Evolutionary conservation across 2,113 vertebrate genomes (phyloP).

Genomic region (Verasper variegatus): DNA sequence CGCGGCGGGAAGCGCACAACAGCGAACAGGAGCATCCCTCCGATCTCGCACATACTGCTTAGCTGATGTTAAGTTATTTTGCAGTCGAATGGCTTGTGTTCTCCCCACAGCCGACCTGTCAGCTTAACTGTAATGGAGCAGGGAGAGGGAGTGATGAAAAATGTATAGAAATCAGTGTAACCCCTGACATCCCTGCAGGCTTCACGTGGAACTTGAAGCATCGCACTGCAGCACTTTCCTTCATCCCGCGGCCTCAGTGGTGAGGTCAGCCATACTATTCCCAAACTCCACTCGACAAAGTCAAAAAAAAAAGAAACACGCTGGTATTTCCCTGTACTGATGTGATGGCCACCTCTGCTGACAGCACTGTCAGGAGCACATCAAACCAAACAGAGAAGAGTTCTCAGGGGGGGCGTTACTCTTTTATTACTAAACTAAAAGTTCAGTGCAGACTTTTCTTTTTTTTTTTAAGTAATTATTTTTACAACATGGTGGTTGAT

Average conservation of each 20-base stretch:
- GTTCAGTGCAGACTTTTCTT: not conserved
- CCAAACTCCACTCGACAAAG: not conserved
- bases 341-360: constrained; percentile 7
- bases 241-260: fast-evolving
- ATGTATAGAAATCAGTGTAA: constrained; percentile 51
- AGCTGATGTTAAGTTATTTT: constrained; percentile 47
- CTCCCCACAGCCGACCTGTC: constrained; percentile 55
- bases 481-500: not conserved
- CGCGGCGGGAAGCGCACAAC: no score
- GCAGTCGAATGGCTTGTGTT: constrained; percentile 42
- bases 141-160: constrained; percentile 49
- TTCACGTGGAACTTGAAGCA: constrained; percentile 15
- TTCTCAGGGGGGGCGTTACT: not conserved
- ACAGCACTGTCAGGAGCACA: not conserved
- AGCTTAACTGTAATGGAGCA: constrained; percentile 50
- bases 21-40: not conserved
- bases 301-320: not conserved
- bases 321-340: not conserved
- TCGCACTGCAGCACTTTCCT: constrained; percentile 9
- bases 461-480: not conserved
- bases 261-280: not conserved
- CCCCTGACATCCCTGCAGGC: constrained; percentile 6
- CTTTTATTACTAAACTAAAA: not conserved
- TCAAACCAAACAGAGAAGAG: not conserved
- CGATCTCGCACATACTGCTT: constrained; percentile 11